phyloP scores from a whole-genome alignment of 2,888 invertebrate species.

The Sarcophaga carnaria region DNA sequence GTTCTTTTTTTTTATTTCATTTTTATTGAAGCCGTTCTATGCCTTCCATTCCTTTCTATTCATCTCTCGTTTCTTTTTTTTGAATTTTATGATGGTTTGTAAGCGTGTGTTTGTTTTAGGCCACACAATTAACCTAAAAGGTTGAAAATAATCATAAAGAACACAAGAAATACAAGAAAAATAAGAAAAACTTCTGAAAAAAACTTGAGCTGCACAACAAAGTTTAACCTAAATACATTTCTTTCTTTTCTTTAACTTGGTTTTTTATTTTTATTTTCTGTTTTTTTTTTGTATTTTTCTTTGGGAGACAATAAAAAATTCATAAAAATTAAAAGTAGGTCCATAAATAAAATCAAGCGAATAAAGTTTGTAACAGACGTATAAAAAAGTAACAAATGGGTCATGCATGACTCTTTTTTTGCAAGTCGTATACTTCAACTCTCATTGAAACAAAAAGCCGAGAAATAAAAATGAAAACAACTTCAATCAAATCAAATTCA shows the following conservation, averaged over 20 bases:
- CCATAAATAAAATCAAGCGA: neutral
- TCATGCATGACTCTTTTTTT: no score
- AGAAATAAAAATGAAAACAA: no score
- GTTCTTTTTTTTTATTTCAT: neutral
- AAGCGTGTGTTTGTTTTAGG: conserved; percentile 47
- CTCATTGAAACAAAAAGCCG: no score
- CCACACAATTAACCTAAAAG: conserved; percentile 67
- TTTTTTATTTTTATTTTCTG: no score
- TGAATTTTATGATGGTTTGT: neutral
- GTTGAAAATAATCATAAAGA: conserved; percentile 50
- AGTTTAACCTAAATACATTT: conserved; percentile 35
- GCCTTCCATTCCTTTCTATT: neutral
- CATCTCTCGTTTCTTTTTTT: neutral
- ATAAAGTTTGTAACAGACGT: neutral
- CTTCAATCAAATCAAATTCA: no score
- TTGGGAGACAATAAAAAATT: neutral
- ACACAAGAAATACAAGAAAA: conserved; percentile 31
- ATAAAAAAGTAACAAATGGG: neutral
- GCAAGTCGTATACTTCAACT: no score
- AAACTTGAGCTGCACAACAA: conserved; percentile 27
- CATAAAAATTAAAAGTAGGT: neutral
- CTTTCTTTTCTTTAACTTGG: no score
- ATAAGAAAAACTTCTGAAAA: conserved; percentile 32
- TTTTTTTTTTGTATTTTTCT: no score
- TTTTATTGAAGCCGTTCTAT: conserved; percentile 18